These are phyloP conservation scores for Pseudococcus longispinus DNA, from an alignment of 2,888 invertebrate genomes.

Conservation along the genomic window DNA sequence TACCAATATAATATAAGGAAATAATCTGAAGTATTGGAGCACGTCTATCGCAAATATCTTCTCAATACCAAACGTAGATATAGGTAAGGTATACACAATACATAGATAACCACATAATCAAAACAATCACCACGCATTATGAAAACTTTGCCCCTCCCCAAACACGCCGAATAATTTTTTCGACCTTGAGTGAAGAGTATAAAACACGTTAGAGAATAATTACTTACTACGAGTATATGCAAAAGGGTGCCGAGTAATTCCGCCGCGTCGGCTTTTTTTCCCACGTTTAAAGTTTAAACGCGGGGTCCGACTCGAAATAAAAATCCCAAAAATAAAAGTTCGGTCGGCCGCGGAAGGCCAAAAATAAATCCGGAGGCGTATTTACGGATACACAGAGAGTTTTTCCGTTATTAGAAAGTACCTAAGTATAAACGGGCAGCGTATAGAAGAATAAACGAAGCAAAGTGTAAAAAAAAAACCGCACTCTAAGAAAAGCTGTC, in stretches of 20 bases:
- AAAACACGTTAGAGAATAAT: constrained; percentile 12
- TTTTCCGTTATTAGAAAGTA: constrained; percentile 1
- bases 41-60: too few species aligned
- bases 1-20: too few species aligned
- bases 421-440: neutral
- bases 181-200: neutral
- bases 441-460: neutral
- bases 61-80: too few species aligned
- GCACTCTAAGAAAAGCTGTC: constrained; percentile 13
- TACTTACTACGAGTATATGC: constrained; percentile 48
- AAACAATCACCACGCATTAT: neutral
- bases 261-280: constrained; percentile 38
- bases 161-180: neutral
- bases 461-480: neutral
- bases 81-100: too few species aligned
- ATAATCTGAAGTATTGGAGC: too few species aligned
- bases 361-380: constrained; percentile 55
- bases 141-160: neutral
- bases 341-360: constrained; percentile 49
- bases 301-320: constrained; percentile 52
- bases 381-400: constrained; percentile 36
- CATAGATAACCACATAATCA: neutral
- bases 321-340: constrained; percentile 53
- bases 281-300: neutral
- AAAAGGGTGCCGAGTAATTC: constrained; percentile 30